These are phyloP conservation scores for Jacana jacana DNA, from an alignment of 2,113 vertebrate genomes.

Conservation along the genomic window DNA sequence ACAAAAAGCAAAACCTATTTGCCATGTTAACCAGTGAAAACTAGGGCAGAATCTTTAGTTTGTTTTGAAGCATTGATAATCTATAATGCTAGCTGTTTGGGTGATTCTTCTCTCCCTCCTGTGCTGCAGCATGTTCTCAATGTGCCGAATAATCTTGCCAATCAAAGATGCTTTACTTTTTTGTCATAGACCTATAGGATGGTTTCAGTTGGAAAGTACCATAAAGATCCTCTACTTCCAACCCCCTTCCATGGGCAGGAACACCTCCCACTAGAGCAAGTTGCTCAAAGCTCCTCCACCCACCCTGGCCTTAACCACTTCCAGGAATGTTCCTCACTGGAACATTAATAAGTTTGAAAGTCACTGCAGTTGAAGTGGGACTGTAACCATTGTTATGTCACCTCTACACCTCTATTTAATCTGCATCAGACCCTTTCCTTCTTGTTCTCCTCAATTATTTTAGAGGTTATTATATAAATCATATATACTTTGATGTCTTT, in stretches of 20 bases:
- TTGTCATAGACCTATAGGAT: not conserved
- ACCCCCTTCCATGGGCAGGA: not conserved
- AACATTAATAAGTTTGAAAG: not conserved
- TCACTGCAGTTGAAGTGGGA: not conserved
- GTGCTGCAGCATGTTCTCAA: not conserved
- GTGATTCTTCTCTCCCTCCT: not conserved
- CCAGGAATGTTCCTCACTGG: not conserved
- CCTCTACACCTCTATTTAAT: not conserved
- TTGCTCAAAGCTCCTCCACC: not conserved
- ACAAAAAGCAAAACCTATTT: conserved; percentile 26
- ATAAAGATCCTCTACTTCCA: not conserved
- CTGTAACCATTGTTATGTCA: not conserved
- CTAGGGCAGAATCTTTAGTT: conserved; percentile 11
- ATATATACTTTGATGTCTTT: not conserved
- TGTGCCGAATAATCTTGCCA: not conserved
- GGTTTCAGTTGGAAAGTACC: not conserved
- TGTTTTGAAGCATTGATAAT: not conserved
- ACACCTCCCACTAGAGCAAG: not conserved
- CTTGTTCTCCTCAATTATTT: not conserved
- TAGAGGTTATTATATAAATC: not conserved
- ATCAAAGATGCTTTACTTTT: not conserved
- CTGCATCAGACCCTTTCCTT: not conserved
- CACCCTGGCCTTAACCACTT: not conserved
- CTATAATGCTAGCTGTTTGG: not conserved
- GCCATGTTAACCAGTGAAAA: not conserved